These are phyloP conservation scores for Acipenser ruthenus DNA, from an alignment of 2,797 vertebrate genomes.

Conservation along the genomic window DNA sequence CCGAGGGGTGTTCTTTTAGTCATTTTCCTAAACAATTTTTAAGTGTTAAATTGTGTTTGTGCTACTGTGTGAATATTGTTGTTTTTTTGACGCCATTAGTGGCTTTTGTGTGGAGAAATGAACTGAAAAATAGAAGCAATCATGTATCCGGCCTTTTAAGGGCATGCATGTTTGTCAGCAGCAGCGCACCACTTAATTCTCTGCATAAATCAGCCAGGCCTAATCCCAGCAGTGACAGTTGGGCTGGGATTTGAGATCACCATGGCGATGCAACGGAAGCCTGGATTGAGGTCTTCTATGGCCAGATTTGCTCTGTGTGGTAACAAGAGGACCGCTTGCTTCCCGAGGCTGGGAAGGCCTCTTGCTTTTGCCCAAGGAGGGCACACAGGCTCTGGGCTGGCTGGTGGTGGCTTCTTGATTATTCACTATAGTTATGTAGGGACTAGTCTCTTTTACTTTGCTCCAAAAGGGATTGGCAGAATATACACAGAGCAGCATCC, in stretches of 20 bases:
- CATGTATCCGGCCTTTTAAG: slow-evolving; percentile 46
- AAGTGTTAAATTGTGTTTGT: too few relatives aligned
- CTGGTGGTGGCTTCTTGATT: slow-evolving; percentile 64
- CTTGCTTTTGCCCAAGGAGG: slow-evolving; percentile 53
- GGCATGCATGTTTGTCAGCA: slow-evolving; percentile 56
- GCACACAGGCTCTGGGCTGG: slow-evolving; percentile 17
- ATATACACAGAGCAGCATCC: slow-evolving; percentile 53
- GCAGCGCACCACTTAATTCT: slow-evolving; percentile 68
- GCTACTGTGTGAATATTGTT: slow-evolving; percentile 15
- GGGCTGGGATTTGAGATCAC: slow-evolving; percentile 66
- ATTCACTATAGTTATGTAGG: slow-evolving; percentile 52
- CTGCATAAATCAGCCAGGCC: slow-evolving; percentile 60
- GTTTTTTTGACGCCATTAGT: slow-evolving; percentile 36
- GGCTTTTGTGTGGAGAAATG: slow-evolving; percentile 46
- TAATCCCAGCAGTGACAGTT: slow-evolving; percentile 73
- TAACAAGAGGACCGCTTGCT: slow-evolving; percentile 18
- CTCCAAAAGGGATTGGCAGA: slow-evolving; percentile 65
- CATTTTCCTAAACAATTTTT: too few relatives aligned
- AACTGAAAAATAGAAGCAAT: slow-evolving; percentile 42
- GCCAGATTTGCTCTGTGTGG: slow-evolving; percentile 48
- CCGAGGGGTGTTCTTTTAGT: too few relatives aligned
- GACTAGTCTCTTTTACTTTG: slow-evolving; percentile 60
- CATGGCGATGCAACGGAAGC: slow-evolving; percentile 49
- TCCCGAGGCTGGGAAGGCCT: slow-evolving; percentile 42
- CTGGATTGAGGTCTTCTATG: slow-evolving; percentile 56